Evolutionary conservation across 2,113 vertebrate genomes (phyloP), one percentile per base, ranked within the genome.

Genomic region (Cyphomyrus plagiostoma): DNA sequence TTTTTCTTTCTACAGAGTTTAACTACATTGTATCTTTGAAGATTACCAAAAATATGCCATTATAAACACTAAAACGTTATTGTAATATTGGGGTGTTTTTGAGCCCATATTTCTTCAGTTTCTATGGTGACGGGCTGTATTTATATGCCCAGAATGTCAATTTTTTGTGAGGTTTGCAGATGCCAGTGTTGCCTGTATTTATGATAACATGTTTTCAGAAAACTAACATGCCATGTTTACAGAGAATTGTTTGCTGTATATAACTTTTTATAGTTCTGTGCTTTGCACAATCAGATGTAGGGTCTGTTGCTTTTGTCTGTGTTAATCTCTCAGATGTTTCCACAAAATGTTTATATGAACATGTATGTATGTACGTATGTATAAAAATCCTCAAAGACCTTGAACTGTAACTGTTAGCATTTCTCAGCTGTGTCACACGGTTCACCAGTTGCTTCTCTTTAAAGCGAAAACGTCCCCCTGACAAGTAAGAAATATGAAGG

Each of bases 221-320:
- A 96, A 95, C 95, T 97, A 96, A 96, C 97, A 96, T 97, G 96
- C 97, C 97, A 97, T 98, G 98, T 99, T 99, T 99, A 99, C 97
- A 99, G 94, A 97, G 93, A 96, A 95, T 96, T 94, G 86, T 98
- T 97, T 98, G 97, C 97, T 99, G 98, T 99, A 97, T 94, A 98
- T 97, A 99, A 94, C 95, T 96, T 97, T 97, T 97, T 97, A 97
- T 97, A 97, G 97, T 96, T 97, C 95, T 94, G 96, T 97, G 97
- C 97, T 98, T 96, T 97, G 97, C 97, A 97, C 97, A 97, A 96
- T 96, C 97, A 95, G 95, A 94, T 93, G 93, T 95, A 95, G 94
- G 93, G 93, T 95, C 93, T 95, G 97, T 98, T 97, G 97, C 96
- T 97, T 96, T 95, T 94, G 93, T 95, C 94, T 94, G 96, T 96